Evolutionary conservation across 2,888 invertebrate species (phyloP).

Genomic region (Molanna angustata): DNA sequence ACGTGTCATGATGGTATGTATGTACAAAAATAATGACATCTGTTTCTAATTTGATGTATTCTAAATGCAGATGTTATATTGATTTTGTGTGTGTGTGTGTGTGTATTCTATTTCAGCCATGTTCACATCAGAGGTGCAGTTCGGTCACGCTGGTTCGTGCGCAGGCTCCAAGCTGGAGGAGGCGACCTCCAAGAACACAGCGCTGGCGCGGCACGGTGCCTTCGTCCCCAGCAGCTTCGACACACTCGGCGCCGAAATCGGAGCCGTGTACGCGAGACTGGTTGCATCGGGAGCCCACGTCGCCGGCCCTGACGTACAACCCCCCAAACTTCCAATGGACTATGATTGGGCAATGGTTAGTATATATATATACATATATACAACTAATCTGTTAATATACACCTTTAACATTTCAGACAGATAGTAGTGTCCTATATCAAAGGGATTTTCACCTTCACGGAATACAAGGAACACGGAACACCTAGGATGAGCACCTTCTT

Average conservation of each 20-base stretch:
- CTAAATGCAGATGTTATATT: background rate
- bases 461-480: too few species aligned
- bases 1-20: too few species aligned
- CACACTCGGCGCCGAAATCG: slow-evolving; percentile 77
- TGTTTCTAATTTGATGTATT: background rate
- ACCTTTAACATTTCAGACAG: too few species aligned
- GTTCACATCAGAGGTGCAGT: slow-evolving; percentile 91
- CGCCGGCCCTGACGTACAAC: slow-evolving; percentile 88
- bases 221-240: slow-evolving; percentile 93
- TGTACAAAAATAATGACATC: too few species aligned
- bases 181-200: slow-evolving; percentile 87
- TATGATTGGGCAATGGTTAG: slow-evolving; percentile 91
- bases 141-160: slow-evolving; percentile 98
- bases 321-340: slow-evolving; percentile 99
- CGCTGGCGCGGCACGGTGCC: slow-evolving; percentile 79
- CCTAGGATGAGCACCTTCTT: too few species aligned
- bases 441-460: too few species aligned
- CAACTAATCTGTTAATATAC: too few species aligned
- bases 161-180: slow-evolving; percentile 94
- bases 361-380: too few species aligned
- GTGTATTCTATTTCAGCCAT: slow-evolving; percentile 53
- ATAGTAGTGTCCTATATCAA: too few species aligned
- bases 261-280: slow-evolving; percentile 69
- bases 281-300: slow-evolving; percentile 81
- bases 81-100: background rate